Base-by-base conservation (phyloP, 2,888 invertebrate species). In the Hoplodrina blanda region DNA sequence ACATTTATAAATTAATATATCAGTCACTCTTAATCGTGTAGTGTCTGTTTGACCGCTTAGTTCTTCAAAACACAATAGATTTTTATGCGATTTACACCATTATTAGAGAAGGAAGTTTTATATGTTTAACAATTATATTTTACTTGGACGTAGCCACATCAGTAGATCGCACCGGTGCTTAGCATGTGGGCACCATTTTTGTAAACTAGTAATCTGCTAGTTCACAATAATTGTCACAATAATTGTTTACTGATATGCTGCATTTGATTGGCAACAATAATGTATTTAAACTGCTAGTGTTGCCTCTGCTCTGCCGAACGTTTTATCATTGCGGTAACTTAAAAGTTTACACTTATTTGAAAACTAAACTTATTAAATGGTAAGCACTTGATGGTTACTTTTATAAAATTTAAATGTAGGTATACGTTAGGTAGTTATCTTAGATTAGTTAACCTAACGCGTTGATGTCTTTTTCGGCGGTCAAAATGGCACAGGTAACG, bases 391-490 rank as follows among this genome's bases (percentile, higher is more conserved):
- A 53, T 41, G 25, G 8, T 41, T 11, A 41, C 41, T 41, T 41
- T 10, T 3, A 25, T 25, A 25, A 41, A 13, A 41, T 8, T 41
- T 2, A 41, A 41, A 41, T 41, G 41, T 25, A 25, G 25, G 25
- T 25, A 25, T 41, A 44, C 13, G 15, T 44, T 44, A 44, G 44
- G 3, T 44, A 15, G 44, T 8, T 15, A 67, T 46, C 62, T 73
- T 49, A 52, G 59, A 62, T 17, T 59, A 62, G 13, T 54, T 44
- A 44, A 44, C 50, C 25, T 53, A 71, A 80, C 84, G 89, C 90
- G 90, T 91, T 89, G 88, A 91, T 86, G 89, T 90, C 90, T 90
- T 90, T 88, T 88, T 73, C 30, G 56, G 63, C 52, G 30, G 25
- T 54, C 66, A 77, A 37, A 63, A 55, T 59, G 15, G 46, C 37